Evolutionary conservation across 2,888 invertebrate genomes (phyloP).

Genomic region (Macropis europaea): DNA sequence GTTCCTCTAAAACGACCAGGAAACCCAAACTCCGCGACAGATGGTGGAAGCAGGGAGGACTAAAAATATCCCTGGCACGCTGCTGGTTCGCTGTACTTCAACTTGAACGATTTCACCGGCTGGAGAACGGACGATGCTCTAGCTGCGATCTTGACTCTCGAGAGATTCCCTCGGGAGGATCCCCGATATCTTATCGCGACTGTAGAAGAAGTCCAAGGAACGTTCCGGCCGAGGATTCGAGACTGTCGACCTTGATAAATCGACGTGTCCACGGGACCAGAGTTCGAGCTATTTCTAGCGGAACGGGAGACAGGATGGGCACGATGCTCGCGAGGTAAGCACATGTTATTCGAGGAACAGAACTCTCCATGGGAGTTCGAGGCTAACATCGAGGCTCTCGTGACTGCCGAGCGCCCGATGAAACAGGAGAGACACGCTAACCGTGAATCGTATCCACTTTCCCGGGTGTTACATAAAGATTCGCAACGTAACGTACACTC

Average conservation of each 20-base stretch:
- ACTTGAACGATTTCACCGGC: conserved; percentile 51
- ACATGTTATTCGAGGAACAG: conserved; percentile 1
- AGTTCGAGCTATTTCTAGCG: conserved; percentile 23
- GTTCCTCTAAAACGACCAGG: conserved; percentile 52
- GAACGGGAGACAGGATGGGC: conserved; percentile 1
- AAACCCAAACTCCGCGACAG: conserved; percentile 59
- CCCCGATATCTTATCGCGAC: no score
- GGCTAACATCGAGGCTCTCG: neutral
- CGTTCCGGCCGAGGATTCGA: neutral
- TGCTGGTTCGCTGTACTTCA: conserved; percentile 22
- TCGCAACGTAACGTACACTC: conserved; percentile 36
- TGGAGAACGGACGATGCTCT: conserved; percentile 44
- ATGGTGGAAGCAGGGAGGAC: conserved; percentile 54
- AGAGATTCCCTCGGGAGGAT: no score
- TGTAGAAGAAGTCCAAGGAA: no score
- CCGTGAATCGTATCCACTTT: conserved; percentile 44
- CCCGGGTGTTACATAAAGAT: conserved; percentile 50
- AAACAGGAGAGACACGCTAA: conserved; percentile 26
- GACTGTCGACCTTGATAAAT: conserved; percentile 18
- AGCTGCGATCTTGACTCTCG: no score
- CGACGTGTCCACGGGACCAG: neutral
- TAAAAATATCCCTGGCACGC: conserved; percentile 61
- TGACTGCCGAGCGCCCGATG: conserved; percentile 1
- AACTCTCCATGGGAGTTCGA: neutral
- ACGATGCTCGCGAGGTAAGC: conserved; percentile 19